phyloP scores from a whole-genome alignment of 2,113 vertebrate genomes.

The Hucho hucho region DNA sequence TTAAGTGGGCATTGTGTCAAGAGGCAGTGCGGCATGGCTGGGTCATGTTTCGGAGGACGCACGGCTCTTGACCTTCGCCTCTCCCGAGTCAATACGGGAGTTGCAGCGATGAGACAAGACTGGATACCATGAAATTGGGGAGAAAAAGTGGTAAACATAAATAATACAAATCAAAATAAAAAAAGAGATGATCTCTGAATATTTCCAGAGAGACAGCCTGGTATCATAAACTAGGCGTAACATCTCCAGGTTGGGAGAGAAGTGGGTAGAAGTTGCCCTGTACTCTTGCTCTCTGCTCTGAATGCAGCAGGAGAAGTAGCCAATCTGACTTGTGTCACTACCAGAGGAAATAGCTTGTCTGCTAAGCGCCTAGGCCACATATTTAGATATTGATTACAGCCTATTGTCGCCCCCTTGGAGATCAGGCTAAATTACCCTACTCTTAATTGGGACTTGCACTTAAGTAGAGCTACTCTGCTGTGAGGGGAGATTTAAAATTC shows the following conservation, averaged over 20 bases:
- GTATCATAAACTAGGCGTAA: too few relatives aligned
- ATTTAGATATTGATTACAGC: conserved; percentile 67
- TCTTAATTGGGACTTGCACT: conserved; percentile 72
- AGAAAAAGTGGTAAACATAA: too few relatives aligned
- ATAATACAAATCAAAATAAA: too few relatives aligned
- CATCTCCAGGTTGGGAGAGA: too few relatives aligned
- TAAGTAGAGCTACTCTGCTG: conserved; percentile 70
- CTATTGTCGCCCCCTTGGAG: conserved; percentile 61
- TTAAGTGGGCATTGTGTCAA: too few relatives aligned
- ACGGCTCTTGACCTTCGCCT: too few relatives aligned
- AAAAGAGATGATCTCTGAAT: background rate
- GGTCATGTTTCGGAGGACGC: too few relatives aligned
- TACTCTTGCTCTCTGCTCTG: background rate
- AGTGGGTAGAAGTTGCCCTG: background rate
- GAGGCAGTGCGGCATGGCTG: too few relatives aligned
- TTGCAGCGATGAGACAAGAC: too few relatives aligned
- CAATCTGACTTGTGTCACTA: conserved; percentile 29
- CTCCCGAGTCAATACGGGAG: too few relatives aligned
- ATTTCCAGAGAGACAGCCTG: background rate
- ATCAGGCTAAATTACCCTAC: conserved; percentile 40
- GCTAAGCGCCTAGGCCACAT: conserved; percentile 37
- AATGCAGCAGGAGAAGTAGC: conserved; percentile 8
- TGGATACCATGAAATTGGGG: too few relatives aligned
- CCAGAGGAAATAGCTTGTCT: conserved; percentile 35
- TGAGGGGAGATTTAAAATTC: conserved; percentile 81